Evolutionary conservation across 92 coral and sea anemone genomes (phyloP).

Genomic region (Epizoanthus scotinus): DNA sequence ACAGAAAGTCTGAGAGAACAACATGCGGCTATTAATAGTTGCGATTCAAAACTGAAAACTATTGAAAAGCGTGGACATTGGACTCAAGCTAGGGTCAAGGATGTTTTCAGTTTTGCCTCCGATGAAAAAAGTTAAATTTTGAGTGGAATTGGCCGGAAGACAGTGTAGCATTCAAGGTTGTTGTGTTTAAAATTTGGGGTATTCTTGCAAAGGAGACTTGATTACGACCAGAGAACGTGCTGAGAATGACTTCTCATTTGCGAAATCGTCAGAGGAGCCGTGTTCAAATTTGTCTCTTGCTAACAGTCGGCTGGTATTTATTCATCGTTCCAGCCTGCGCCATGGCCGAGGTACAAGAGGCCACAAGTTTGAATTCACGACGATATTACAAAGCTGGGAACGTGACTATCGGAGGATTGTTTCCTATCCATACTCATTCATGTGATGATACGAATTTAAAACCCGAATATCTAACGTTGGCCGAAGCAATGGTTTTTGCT

Average conservation of each 20-base stretch:
- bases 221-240: not conserved
- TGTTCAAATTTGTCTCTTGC: not conserved
- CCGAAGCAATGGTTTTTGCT: slow-evolving; percentile 94
- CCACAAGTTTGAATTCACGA: slow-evolving; percentile 34
- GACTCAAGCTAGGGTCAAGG: no score
- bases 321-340: not conserved
- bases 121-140: no score
- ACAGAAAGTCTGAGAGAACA: no score
- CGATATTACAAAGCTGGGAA: slow-evolving; percentile 64
- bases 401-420: slow-evolving; percentile 85
- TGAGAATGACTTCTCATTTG: not conserved
- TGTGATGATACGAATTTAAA: slow-evolving; percentile 47
- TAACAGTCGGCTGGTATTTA: not conserved
- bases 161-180: no score
- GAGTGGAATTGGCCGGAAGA: no score
- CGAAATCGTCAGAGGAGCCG: not conserved
- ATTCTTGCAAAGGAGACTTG: no score
- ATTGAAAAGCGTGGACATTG: no score
- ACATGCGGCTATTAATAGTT: no score
- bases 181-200: no score
- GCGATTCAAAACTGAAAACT: no score
- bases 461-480: slow-evolving; percentile 68
- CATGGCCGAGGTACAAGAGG: not conserved
- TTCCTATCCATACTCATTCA: slow-evolving; percentile 81
- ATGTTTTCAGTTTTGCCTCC: no score